Base-by-base conservation (phyloP, 2,797 vertebrate species). In the Lepus townsendii region DNA sequence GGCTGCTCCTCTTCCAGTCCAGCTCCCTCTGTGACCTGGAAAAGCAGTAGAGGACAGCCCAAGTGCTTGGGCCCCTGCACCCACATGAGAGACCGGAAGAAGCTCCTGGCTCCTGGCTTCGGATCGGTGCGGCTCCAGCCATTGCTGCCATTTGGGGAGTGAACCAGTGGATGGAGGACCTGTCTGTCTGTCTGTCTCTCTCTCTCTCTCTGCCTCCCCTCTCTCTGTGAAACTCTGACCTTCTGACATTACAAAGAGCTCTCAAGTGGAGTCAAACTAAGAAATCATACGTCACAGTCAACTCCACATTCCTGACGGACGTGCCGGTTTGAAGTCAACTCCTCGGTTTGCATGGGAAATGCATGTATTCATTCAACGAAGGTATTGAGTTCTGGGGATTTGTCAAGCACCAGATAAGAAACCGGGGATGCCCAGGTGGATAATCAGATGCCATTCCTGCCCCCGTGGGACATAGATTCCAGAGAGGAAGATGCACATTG, bases 271-370 rank as follows among this genome's bases (percentile, higher is more conserved):
- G 26, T 47, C 76, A 72, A 73, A 65, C 3, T 69, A 24, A 30
- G 71, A 77, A n/a, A 24, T 54, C 27, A 11, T 54, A 19, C 24
- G 1, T 75, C 77, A 65, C 14, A 7, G 17, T 63, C 65, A n/a
- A 65, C 65, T 90, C 73, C 24, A 3, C 27, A 12, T 77, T 76
- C 71, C 38, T 50, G 38, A 32, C 4, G 65, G 50, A 80, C 79
- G 83, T 22, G 7, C 54, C 60, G 30, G 30, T 19, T 86, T 50
- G 35, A 86, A 92, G 47, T 86, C 69, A 82, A 11, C 26, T 35
- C 12, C 7, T 38, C 92, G 76, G 9, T 92, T 83, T 86, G 83
- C 54, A 89, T 42, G 66, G 42, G 89, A 91, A 69, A 86, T 24
- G n/a, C 10, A 20, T 22, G 32, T 19, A 76, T 27, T 57, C 66